These are phyloP conservation scores for Myotis daubentonii DNA, from an alignment of 2,797 vertebrate species.

Conservation along the genomic window DNA sequence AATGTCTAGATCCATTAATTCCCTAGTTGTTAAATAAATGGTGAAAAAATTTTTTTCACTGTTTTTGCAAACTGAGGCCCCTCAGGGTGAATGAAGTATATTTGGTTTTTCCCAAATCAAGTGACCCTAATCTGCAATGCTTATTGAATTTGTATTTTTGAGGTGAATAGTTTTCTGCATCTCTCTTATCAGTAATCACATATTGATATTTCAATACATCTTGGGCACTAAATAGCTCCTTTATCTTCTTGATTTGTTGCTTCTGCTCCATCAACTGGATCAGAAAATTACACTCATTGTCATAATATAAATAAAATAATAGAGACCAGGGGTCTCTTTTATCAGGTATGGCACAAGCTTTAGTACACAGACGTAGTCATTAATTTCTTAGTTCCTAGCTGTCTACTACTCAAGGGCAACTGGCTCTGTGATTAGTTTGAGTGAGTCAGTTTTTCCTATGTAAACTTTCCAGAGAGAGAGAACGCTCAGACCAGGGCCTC, in stretches of 20 bases:
- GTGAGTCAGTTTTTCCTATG: not conserved
- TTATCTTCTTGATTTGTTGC: slow-evolving; percentile 17
- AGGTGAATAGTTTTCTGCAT: not conserved
- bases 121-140: not conserved
- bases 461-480: not conserved
- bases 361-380: not conserved
- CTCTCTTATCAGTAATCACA: not conserved
- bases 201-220: not conserved
- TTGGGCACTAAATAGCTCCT: not conserved
- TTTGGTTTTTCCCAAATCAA: not conserved
- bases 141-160: not conserved
- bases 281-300: not conserved
- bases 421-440: not conserved
- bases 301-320: not conserved
- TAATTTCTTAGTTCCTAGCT: slow-evolving; percentile 18
- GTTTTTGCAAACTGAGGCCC: slow-evolving; percentile 18
- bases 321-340: not conserved
- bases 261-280: slow-evolving; percentile 43
- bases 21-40: not conserved
- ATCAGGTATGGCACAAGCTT: not conserved
- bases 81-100: not conserved
- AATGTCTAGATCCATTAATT: not conserved
- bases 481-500: not conserved
- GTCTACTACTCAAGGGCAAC: not conserved
- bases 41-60: not conserved